Evolutionary conservation across 2,113 vertebrate genomes (phyloP).

Genomic region (Suncus etruscus): DNA sequence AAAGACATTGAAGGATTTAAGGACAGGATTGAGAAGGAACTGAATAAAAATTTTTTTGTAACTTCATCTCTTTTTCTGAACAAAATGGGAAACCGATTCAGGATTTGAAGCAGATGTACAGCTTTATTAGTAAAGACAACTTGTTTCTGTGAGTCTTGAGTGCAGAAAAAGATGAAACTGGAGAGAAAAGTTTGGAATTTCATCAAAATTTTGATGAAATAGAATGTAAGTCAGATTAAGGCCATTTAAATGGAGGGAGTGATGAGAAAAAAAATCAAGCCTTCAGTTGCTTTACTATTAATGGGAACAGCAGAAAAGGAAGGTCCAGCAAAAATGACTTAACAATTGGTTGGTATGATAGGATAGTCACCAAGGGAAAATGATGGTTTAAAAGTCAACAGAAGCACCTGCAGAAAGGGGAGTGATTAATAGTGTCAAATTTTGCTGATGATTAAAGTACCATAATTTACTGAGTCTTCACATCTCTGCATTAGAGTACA

Average conservation of each 20-base stretch:
- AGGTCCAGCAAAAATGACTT: background rate
- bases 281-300: background rate
- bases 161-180: conserved; percentile 11
- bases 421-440: background rate
- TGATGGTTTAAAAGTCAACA: background rate
- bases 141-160: conserved; percentile 1
- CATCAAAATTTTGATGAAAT: background rate
- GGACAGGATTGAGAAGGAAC: background rate
- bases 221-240: conserved; percentile 23
- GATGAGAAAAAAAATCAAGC: background rate
- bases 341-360: background rate
- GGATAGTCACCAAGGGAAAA: background rate
- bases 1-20: no score
- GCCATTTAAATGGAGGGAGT: background rate
- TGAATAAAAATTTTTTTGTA: background rate
- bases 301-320: background rate
- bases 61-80: background rate
- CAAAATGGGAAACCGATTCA: background rate
- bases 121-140: no score
- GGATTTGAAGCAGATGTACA: background rate
- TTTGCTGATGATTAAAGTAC: conserved; percentile 6
- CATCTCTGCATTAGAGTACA: conserved; percentile 18
- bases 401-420: conserved; percentile 9
- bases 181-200: conserved; percentile 31
- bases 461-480: conserved; percentile 10